Base-by-base conservation (phyloP, 2,113 vertebrate species). In the Mustela nigripes region DNA sequence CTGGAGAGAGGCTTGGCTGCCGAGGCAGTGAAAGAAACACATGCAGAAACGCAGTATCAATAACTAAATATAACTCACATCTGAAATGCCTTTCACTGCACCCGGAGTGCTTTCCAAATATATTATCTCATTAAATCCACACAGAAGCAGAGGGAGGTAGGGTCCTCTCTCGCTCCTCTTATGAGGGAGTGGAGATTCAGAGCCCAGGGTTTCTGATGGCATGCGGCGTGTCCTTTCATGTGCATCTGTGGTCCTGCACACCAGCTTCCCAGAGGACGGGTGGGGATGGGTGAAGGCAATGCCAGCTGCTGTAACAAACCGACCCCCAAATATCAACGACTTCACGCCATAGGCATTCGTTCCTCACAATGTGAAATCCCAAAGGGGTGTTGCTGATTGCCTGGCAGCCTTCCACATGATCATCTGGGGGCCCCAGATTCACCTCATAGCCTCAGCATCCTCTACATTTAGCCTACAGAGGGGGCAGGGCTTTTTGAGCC, bases 41-140 rank as follows among this genome's bases (percentile, higher is more conserved):
- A 67, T 24, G 53, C 97, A 96, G 95, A 95, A 97, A 95, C 7
- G n/a, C 95, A 79, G 98, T 93, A 97, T 90, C 89, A 11, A 96
- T 94, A 96, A 97, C 97, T 97, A 98, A 97, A 97, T 97, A 98
- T 97, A 98, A 97, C 97, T 96, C 97, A 95, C 95, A 79, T 94
- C 97, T 67, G 94, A 98, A 92, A 97, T 16, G 91, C 96, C 81
- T 97, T 92, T 97, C 93, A 58, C 84, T 7, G 71, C 76, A 96
- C 92, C 90, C 74, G 0, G 74, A 95, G 96, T n/a, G 91, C 94
- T 67, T 96, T 96, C 95, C 94, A 97, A 92, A 98, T 97, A 97
- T 96, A 96, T 97, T 97, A 97, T 94, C 94, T 98, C 94, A 97
- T 96, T 97, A 98, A 97, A 96, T 92, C 81, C 65, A 5, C 42